These are phyloP conservation scores for Oryzias woworae DNA, from an alignment of 2,113 vertebrate genomes.

Conservation along the genomic window DNA sequence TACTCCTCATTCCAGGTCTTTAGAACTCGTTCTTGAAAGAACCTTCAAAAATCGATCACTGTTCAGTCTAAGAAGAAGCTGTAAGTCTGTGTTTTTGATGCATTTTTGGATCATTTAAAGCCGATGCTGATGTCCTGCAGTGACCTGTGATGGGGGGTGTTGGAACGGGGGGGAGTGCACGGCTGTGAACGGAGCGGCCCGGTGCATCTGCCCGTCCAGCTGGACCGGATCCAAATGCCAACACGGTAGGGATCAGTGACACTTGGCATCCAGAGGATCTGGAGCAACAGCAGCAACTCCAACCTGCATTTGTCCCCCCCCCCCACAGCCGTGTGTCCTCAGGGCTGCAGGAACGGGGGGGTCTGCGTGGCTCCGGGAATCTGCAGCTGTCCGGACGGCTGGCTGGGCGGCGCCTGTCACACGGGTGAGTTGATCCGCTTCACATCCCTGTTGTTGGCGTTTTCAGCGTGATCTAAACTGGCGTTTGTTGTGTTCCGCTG, in stretches of 20 bases:
- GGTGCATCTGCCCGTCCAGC: slow-evolving; percentile 83
- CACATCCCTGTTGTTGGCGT: background rate
- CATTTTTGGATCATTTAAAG: too few relatives aligned
- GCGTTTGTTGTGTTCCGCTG: background rate
- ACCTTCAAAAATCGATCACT: too few relatives aligned
- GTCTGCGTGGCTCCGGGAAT: slow-evolving; percentile 85
- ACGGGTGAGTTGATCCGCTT: slow-evolving; percentile 69
- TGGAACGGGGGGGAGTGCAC: slow-evolving; percentile 85
- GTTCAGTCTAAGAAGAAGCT: too few relatives aligned
- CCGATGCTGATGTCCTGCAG: slow-evolving; percentile 56
- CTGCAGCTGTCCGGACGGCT: slow-evolving; percentile 86
- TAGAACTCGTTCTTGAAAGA: too few relatives aligned
- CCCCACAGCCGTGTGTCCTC: slow-evolving; percentile 82
- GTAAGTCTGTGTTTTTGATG: too few relatives aligned
- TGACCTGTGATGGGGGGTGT: slow-evolving; percentile 84
- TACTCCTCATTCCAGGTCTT: too few relatives aligned
- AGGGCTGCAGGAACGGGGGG: slow-evolving; percentile 84
- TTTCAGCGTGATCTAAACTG: background rate
- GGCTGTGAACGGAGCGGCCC: slow-evolving; percentile 79
- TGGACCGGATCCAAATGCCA: slow-evolving; percentile 86
- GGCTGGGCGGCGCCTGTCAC: slow-evolving; percentile 85
- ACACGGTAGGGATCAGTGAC: slow-evolving; percentile 71
- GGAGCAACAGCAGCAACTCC: background rate
- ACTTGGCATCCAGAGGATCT: background rate
- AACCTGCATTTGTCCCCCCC: slow-evolving; percentile 33